A percentile compares a stretch with the other conserved stretches of the same genome.
phyloP scores from a whole-genome alignment of 1,140 invertebrate genomes.

The Ladona fulva region DNA sequence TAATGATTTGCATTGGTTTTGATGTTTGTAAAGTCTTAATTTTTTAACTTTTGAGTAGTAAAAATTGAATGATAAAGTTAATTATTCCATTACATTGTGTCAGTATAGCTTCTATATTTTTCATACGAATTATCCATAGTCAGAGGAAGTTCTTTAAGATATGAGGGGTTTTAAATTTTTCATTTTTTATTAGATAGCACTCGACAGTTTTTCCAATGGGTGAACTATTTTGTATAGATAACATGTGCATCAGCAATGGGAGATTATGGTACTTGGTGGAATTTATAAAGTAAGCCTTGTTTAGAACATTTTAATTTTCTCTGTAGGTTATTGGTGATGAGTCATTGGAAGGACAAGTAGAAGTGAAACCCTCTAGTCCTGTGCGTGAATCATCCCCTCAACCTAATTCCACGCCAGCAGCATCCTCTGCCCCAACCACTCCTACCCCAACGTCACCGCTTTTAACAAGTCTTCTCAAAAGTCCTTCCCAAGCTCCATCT shows the following conservation, averaged over 20 bases:
- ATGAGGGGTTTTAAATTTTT: not conserved
- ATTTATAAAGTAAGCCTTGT: too few species aligned
- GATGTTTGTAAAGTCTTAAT: too few species aligned
- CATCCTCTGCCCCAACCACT: constrained; percentile 5
- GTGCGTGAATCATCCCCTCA: not conserved
- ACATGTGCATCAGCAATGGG: not conserved
- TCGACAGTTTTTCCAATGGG: not conserved
- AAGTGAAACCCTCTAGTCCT: not conserved
- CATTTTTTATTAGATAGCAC: not conserved
- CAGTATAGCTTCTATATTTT: too few species aligned
- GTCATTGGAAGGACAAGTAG: constrained; percentile 2
- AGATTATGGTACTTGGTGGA: not conserved
- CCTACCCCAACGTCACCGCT: constrained; percentile 50
- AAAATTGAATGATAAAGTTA: too few species aligned
- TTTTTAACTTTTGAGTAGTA: too few species aligned
- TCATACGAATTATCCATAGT: too few species aligned
- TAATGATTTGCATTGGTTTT: too few species aligned
- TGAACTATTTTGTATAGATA: not conserved
- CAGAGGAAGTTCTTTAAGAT: too few species aligned
- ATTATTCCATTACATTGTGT: too few species aligned
- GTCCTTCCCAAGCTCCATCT: constrained; percentile 37
- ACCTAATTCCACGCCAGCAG: not conserved
- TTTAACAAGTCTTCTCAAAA: constrained; percentile 72
- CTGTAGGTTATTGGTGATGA: constrained; percentile 17
- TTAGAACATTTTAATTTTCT: constrained; percentile 21